A percentile compares a stretch with the other conserved stretches of the same genome.
Conservation (phyloP, 92 coral and sea anemone genomes). For the Epizoanthus scotinus region DNA sequence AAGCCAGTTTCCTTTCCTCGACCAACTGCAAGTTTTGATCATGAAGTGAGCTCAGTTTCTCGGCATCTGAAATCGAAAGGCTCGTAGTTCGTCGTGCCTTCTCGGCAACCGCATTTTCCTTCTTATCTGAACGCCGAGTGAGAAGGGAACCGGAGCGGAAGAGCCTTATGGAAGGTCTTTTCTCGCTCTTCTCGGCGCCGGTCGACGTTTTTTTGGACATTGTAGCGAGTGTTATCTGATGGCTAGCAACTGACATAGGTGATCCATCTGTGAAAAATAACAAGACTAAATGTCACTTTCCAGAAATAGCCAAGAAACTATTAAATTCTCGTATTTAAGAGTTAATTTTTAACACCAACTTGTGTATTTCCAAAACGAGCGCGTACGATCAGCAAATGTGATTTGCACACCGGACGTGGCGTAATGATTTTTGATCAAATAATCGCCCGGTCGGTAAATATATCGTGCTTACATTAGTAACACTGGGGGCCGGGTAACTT, state of each 20-base stretch:
- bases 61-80: constrained; percentile 65
- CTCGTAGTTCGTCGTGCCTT: constrained; percentile 67
- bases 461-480: neutral
- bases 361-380: neutral
- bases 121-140: constrained; percentile 59
- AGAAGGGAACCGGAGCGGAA: constrained; percentile 85
- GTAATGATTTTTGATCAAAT: neutral
- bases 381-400: constrained; percentile 25
- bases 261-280: constrained; percentile 33
- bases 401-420: constrained; percentile 10
- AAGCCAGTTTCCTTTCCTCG: constrained; percentile 68
- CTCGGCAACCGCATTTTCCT: constrained; percentile 43
- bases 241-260: constrained; percentile 15
- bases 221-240: constrained; percentile 44
- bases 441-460: constrained; percentile 15
- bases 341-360: neutral
- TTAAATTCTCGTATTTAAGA: neutral
- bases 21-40: constrained; percentile 63
- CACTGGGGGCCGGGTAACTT: constrained; percentile 27
- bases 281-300: constrained; percentile 29
- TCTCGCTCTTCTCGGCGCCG: constrained; percentile 62
- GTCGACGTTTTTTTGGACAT: constrained; percentile 83
- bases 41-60: constrained; percentile 56
- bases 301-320: constrained; percentile 17
- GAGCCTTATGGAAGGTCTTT: constrained; percentile 56